Base-by-base conservation (phyloP, 2,888 invertebrate genomes). In the Clusia tigrina region DNA sequence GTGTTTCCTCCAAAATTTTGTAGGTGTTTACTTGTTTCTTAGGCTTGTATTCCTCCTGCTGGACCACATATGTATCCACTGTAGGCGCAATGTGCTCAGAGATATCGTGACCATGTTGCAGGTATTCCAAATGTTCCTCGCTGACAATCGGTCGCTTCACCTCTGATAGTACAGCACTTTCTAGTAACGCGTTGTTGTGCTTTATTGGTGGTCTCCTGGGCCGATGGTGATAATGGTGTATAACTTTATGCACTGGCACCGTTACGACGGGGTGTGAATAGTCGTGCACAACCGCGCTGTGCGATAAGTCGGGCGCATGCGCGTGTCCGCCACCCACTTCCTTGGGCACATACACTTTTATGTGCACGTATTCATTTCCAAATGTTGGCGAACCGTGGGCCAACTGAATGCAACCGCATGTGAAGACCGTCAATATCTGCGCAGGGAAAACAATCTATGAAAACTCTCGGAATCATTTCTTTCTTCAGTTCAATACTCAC, bases 361-460 rank as follows among this genome's bases (percentile, higher is more conserved):
- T 79, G 58, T 79, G 78, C 15, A 80, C 78, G 46, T 73, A 73
- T 55, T 79, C 78, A 54, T 71, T 72, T 61, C 73, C 76, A 63
- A 80, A 79, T n/a, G 68, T 70, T 17, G 67, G 53, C 1, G 38
- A 24, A 20, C 62, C 62, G 23, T 51, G 2, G 12, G 60, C 53
- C 17, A 59, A 46, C 6, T 58, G n/a, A 17, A 56, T 20, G 2
- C 60, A 42, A 5, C 62, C 37, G 10, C 17, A n/a, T 15, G 55
- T 42, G 1, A 62, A 22, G 2, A 55, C 0, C n/a, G 63, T 17
- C 15, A 62, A 37, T n/a, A n/a, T n/a, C 48, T 67, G 57, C 10
- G n/a, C 22, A 17, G 2, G n/a, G 10, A 15, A 17, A 65, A 17
- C 23, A 66, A 20, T 3, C 9, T 48, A 48, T 48, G 42, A n/a